Evolutionary conservation across 2,797 vertebrate genomes (phyloP), one percentile per base, ranked within the genome.

Genomic region (Pygocentrus nattereri): DNA sequence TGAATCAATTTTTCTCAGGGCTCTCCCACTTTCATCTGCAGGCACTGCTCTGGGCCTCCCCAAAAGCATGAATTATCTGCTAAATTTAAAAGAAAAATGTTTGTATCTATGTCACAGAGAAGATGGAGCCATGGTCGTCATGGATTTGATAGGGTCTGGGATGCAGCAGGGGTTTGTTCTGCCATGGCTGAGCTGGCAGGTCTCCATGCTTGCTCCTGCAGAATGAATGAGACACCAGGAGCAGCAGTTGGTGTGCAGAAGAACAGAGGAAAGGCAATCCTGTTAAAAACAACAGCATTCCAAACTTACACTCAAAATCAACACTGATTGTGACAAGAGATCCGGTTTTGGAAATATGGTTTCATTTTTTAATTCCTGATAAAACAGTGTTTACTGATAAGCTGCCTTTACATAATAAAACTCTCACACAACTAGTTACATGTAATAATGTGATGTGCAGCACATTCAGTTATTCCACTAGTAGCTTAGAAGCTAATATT

Each of bases 151-250:
- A 61, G 58, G 70, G 59, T 85, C 69, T 73, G 50, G 62, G 65
- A 74, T 56, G 54, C 81, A 69, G 41, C 58, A 21, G 23, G 23
- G 52, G 76, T 76, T 70, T 85, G 31, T 75, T 81, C 54, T 74
- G 76, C 70, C 44, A 59, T 87, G 84, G 85, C 78, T 79, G 69
- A 83, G n/a, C 64, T 88, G 85, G 85, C 85, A 71, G 25, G 18
- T 34, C 44, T 85, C 74, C 76, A 72, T 31, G 18, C 19, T 70
- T 64, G 52, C 64, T 81, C 70, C 74, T 69, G 58, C 5, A 78
- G 61, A 80, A 74, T 76, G 73, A 74, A 80, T 73, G 77, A 85
- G 54, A 61, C 64, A 69, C 41, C 82, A 67, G 78, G 76, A 74
- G 85, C 54, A 71, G 70, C 19, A 72, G 19, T 52, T 58, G 50